Base-by-base conservation (phyloP, 1,140 invertebrate genomes). In the Trigoniulus corallinus region DNA sequence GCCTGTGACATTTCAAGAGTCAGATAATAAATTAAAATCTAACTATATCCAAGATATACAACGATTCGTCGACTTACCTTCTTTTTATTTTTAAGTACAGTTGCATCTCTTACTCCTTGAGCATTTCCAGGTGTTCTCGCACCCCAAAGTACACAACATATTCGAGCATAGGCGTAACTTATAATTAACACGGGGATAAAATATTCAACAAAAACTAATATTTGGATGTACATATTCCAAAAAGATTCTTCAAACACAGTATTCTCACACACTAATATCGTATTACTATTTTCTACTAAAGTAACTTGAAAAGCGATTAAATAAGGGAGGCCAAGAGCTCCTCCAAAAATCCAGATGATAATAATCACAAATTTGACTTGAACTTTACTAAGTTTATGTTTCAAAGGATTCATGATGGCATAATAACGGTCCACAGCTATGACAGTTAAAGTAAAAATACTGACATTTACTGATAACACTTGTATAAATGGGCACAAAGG, bases 401-500 rank as follows among this genome's bases (percentile, higher is more conserved):
- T 34, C 7, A 34, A 15, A 7, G 29, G 29, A 7, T 15, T 34
- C 7, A 34, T 7, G 15, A 34, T 34, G 7, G 22, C 27, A 34
- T 62, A 60, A 54, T 83, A 81, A 13, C 82, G 68, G 66, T 86
- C 82, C 37, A 85, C 72, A 2, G 82, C 80, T 40, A 86, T 85
- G 49, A 83, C 81, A 3, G 80, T 83, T 21, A 88, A 64, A 0
- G 84, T 87, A 58, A 86, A 84, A 10, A 88, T 77, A 44, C 79
- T 83, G 13, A 87, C 82, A 59, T 82, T 86, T 1, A 87, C 82
- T 53, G 78, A 82, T 1, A 85, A 61, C 47, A 67, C 65, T 65
- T 84, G 81, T 1, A 87, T 77, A 62, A 85, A 86, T 0, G 84
- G 83, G 56, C 82, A 84, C 59, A 86, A 79, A 0, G 79, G 71